Conservation (phyloP, 2,113 vertebrate genomes). For the Hipposideros armiger region DNA sequence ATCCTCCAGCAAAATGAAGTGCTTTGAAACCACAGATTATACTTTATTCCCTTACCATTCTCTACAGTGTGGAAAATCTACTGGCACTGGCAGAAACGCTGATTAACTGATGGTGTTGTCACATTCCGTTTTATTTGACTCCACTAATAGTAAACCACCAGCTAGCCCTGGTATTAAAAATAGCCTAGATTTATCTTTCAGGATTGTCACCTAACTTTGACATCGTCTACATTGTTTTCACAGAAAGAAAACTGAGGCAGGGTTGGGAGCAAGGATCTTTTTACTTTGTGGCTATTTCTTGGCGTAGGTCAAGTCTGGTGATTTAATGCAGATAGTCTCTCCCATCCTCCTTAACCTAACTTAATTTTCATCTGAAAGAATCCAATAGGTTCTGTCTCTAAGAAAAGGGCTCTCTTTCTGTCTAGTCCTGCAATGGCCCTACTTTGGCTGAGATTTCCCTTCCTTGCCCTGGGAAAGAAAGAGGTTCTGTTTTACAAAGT, state of each 20-base stretch:
- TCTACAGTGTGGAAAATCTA: neutral
- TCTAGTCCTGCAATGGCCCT: neutral
- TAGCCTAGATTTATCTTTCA: neutral
- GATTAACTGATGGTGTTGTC: neutral
- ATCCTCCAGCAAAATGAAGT: neutral
- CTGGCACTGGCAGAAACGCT: neutral
- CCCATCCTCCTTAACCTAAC: neutral
- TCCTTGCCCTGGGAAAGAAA: slow-evolving; percentile 42
- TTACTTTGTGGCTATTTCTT: neutral
- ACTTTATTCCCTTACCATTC: neutral
- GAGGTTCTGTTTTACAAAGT: slow-evolving; percentile 2
- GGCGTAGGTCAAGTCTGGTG: neutral
- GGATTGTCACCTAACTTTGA: slow-evolving; percentile 10
- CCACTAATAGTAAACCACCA: neutral
- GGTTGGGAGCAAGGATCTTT: neutral
- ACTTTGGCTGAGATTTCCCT: neutral
- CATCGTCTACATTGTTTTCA: neutral
- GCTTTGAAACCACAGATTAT: neutral
- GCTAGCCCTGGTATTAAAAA: slow-evolving; percentile 28
- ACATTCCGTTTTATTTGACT: slow-evolving; percentile 30
- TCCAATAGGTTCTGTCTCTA: neutral
- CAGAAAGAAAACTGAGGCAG: neutral
- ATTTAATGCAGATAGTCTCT: neutral
- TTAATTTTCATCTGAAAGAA: neutral
- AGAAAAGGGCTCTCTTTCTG: neutral